These are phyloP conservation scores for Sitophilus oryzae DNA, from an alignment of 1,140 invertebrate species.

Conservation along the genomic window DNA sequence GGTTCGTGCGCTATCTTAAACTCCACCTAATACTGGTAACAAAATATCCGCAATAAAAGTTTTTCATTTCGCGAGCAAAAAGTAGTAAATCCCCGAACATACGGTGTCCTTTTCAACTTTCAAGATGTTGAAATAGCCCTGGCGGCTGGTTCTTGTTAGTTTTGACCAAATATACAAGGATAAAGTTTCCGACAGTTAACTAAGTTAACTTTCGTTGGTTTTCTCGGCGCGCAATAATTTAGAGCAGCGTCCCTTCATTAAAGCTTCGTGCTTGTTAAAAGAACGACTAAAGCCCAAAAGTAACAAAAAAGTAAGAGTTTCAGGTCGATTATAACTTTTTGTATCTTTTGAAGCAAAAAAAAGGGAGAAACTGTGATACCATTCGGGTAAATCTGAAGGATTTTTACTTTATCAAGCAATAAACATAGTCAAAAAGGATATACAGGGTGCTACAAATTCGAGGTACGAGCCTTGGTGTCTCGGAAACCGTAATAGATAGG, in stretches of 20 bases:
- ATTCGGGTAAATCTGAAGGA: too few species aligned
- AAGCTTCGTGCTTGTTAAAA: conserved; percentile 1
- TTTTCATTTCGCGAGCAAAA: conserved; percentile 4
- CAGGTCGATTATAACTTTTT: background rate
- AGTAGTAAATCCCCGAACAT: conserved; percentile 2
- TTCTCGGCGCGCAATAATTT: conserved; percentile 19
- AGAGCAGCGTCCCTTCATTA: conserved; percentile 15
- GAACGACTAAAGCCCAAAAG: conserved; percentile 1
- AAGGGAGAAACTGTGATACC: too few species aligned
- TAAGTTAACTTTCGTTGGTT: conserved; percentile 18
- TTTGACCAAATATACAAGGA: conserved; percentile 17
- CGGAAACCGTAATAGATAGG: too few species aligned
- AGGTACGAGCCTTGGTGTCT: too few species aligned
- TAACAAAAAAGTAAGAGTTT: background rate
- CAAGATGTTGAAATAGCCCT: conserved; percentile 4
- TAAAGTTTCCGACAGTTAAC: conserved; percentile 15
- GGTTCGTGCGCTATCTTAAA: too few species aligned
- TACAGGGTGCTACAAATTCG: too few species aligned
- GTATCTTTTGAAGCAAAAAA: too few species aligned
- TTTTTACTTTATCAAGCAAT: too few species aligned
- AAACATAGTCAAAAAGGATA: too few species aligned
- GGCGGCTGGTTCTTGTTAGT: conserved; percentile 13
- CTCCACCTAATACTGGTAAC: background rate
- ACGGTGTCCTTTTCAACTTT: conserved; percentile 7
- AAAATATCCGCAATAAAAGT: conserved; percentile 3